phyloP scores from a whole-genome alignment of 2,113 vertebrate species.

The Erythrocebus patas region DNA sequence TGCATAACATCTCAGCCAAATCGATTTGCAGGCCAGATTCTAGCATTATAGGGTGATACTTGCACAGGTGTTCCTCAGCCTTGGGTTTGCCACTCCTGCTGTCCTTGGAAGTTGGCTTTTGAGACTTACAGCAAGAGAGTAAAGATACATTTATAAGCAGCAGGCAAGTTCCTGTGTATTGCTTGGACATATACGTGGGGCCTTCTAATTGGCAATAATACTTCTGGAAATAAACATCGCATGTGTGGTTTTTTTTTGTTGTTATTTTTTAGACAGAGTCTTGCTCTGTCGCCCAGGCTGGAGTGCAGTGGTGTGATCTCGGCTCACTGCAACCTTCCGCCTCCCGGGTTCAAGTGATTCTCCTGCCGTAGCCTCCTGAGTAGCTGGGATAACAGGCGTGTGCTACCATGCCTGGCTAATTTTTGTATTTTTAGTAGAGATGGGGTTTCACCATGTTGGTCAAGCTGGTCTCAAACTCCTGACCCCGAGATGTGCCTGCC shows the following conservation, averaged over 20 bases:
- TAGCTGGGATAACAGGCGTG: background rate
- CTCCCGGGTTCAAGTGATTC: background rate
- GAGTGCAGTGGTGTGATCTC: background rate
- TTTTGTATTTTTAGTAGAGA: background rate
- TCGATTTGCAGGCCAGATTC: background rate
- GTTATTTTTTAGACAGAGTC: background rate
- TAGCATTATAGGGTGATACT: conserved; percentile 41
- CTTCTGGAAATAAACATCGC: conserved; percentile 54
- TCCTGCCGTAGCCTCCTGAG: background rate
- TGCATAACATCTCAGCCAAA: background rate
- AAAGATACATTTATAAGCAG: conserved; percentile 59
- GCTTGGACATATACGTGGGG: conserved; percentile 56
- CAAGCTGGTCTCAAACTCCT: background rate
- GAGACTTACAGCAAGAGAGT: conserved; percentile 47
- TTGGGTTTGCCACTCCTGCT: conserved; percentile 40
- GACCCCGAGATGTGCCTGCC: background rate
- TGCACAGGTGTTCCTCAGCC: conserved; percentile 29
- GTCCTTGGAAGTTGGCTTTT: conserved; percentile 42
- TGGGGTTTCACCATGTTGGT: background rate
- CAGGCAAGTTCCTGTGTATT: background rate
- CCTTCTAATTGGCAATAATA: conserved; percentile 65
- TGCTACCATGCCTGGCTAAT: background rate
- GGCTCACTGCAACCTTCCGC: background rate
- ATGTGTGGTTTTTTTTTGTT: background rate
- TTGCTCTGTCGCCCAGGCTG: background rate